Base-by-base conservation (phyloP, 2,797 vertebrate species). In the Champsocephalus gunnari region DNA sequence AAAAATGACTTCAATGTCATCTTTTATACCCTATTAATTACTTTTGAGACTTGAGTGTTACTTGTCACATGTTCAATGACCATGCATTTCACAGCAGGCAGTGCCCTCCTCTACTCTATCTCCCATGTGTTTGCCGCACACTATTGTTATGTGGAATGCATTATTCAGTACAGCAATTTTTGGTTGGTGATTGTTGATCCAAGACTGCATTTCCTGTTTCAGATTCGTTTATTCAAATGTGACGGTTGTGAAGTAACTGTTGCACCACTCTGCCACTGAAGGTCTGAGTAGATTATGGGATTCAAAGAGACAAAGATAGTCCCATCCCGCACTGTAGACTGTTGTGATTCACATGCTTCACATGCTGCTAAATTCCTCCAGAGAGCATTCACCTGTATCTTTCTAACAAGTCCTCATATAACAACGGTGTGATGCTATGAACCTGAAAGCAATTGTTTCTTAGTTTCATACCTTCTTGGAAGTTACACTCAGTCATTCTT, bases 171-270 rank as follows among this genome's bases (percentile, higher is more conserved):
- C 75, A 87, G 83, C 69, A 56, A 73, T 70, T 77, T 79, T 86
- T 74, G 74, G 71, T 87, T 88, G 61, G 71, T 77, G 77, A 82
- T 79, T 86, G 85, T 89, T 88, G 87, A 91, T 92, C 80, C 77
- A 84, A 86, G 85, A 87, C 85, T 92, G 79, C 73, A 87, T 92
- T 89, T 92, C 84, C 75, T 81, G 79, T 79, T 89, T 91, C 82
- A 87, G 81, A 86, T 82, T 83, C 56, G 75, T 92, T 91, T 91
- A 90, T 91, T 91, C 82, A 90, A 86, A 92, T 86, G 79, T 87
- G 82, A 89, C 85, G 83, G 80, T 85, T 80, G 82, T 66, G 62
- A 84, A 75, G 79, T 77, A 77, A 78, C 75, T 80, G 76, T 88
- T 67, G 75, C 47, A 73, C 77, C 28, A 69, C 80, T 84, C 55